A percentile compares a stretch with the other conserved stretches of the same genome.
phyloP scores from a whole-genome alignment of 2,113 vertebrate genomes.

The Rhinoptilus africanus region DNA sequence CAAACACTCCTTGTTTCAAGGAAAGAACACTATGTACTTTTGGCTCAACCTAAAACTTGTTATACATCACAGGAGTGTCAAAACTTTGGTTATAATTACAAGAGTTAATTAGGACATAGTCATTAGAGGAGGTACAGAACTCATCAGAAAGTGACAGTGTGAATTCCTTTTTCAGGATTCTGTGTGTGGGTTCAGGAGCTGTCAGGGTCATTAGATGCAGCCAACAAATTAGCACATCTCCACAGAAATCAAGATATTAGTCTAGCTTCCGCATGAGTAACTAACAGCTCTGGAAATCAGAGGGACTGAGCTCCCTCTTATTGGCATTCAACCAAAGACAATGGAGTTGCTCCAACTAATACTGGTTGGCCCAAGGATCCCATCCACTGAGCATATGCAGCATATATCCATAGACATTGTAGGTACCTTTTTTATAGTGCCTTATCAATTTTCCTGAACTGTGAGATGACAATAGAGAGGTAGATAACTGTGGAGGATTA shows the following conservation, averaged over 20 bases:
- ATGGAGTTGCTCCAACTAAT: not conserved
- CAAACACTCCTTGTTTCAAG: not conserved
- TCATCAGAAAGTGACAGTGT: not conserved
- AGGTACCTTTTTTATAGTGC: not conserved
- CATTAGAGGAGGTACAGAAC: not conserved
- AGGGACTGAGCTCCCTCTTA: not conserved
- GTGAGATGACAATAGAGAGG: not conserved
- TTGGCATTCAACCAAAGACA: not conserved
- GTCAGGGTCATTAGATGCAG: not conserved
- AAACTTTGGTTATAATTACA: not conserved
- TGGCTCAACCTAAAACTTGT: not conserved
- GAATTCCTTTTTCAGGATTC: not conserved
- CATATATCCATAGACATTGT: too few relatives aligned
- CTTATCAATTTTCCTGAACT: not conserved
- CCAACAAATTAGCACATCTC: not conserved
- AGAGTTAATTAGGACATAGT: not conserved
- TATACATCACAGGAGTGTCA: not conserved
- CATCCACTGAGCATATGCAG: fast-evolving
- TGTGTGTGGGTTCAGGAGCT: not conserved
- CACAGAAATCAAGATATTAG: not conserved
- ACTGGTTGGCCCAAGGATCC: not conserved
- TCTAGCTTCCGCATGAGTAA: not conserved
- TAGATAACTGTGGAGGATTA: not conserved
- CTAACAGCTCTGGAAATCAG: not conserved
- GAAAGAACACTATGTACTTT: not conserved